Evolutionary conservation across 2,888 invertebrate genomes (phyloP), one percentile per base, ranked within the genome.

Genomic region (Phorcus lineatus): DNA sequence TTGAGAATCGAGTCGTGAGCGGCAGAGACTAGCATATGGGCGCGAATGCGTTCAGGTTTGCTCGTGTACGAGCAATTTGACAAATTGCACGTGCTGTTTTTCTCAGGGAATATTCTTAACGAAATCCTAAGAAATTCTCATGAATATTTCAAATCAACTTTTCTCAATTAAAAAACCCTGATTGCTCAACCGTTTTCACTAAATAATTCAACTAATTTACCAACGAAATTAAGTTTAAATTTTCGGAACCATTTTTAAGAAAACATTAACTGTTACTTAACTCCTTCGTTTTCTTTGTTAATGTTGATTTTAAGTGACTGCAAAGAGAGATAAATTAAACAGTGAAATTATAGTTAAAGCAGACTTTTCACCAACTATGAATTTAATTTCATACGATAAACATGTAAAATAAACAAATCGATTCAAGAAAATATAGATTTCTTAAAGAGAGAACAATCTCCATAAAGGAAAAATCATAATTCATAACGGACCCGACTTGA

Each of bases 111-210:
- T 36, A 36, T 31, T 36, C 36, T 70, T 70, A 31, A 70, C 70
- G 36, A 13, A 40, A 70, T 36, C 6, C 19, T 40, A 3, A 7
- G 70, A 70, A 70, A 40, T 36, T 31, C 31, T 70, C 70, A 70
- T 70, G 70, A 70, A 70, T 70, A 31, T 70, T 70, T 70, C 19
- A 70, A 70, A 70, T 11, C 19, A 19, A 70, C n/a, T 36, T 70
- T 70, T 13, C 47, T 47, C 47, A 47, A 47, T 47, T 47, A 11
- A 47, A 47, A 4, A 6, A 6, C 47, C 13, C 47, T 11, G 47
- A 47, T 47, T 11, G 47, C 47, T 13, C 47, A 47, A 47, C 6
- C 47, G 47, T 47, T 47, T 47, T 47, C 47, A 47, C 47, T 47
- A 47, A 57, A 24, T 57, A 57, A 57, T 57, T 57, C 1, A 24